These are phyloP conservation scores for Xylocampa areola DNA, from an alignment of 2,888 invertebrate species.

Conservation along the genomic window DNA sequence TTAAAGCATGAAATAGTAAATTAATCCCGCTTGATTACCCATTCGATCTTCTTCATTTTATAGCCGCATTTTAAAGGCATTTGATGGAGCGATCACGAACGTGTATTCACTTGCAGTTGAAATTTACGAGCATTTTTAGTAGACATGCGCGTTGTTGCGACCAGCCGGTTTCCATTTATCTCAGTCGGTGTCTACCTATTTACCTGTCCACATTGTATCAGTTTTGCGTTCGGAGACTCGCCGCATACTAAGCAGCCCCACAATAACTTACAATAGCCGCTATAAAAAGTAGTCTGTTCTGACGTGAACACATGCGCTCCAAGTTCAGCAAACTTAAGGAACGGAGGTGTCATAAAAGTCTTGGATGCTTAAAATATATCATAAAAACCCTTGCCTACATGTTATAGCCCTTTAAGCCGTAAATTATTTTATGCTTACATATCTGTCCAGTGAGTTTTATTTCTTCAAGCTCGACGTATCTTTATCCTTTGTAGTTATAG, in stretches of 20 bases:
- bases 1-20: conserved; percentile 70
- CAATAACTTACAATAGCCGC: conserved; percentile 75
- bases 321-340: conserved; percentile 59
- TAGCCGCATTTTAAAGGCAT: conserved; percentile 62
- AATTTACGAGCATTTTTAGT: conserved; percentile 65
- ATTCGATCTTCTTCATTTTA: conserved; percentile 70
- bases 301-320: conserved; percentile 62
- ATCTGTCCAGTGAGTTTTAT: conserved; percentile 59
- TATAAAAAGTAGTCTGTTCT: conserved; percentile 74
- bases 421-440: conserved; percentile 60
- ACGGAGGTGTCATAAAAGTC: conserved; percentile 53
- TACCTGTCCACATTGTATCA: conserved; percentile 76
- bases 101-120: conserved; percentile 60
- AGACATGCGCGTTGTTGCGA: conserved; percentile 56
- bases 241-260: conserved; percentile 77
- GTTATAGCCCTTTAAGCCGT: conserved; percentile 59
- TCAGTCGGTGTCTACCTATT: conserved; percentile 67
- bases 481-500: conserved; percentile 52
- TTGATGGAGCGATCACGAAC: conserved; percentile 67
- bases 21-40: conserved; percentile 66
- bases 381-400: conserved; percentile 58
- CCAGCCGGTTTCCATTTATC: conserved; percentile 69
- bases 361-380: conserved; percentile 58
- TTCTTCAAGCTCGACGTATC: conserved; percentile 55
- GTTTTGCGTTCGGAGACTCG: conserved; percentile 65